A percentile compares a stretch with the other conserved stretches of the same genome.
phyloP scores from a whole-genome alignment of 2,888 invertebrate genomes.

The Pammene aurita region DNA sequence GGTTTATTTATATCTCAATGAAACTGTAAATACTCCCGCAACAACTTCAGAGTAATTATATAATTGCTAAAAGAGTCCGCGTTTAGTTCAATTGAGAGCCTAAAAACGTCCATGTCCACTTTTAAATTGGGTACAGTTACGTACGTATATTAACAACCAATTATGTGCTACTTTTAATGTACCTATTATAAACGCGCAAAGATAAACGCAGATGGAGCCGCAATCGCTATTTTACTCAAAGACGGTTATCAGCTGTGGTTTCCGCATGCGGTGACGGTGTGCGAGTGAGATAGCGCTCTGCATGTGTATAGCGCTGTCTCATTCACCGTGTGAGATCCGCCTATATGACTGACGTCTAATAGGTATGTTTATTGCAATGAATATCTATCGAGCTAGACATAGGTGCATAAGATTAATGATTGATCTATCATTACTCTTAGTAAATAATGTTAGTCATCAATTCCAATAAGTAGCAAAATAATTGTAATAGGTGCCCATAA shows the following conservation, averaged over 20 bases:
- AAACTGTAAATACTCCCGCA: not conserved
- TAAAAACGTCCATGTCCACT: not conserved
- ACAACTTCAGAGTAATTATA: not conserved
- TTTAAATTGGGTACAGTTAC: not conserved
- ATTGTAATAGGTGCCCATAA: not conserved
- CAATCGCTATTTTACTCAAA: too few species aligned
- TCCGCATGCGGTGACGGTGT: too few species aligned
- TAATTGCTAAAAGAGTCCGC: slow-evolving; percentile 7
- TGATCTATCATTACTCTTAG: not conserved
- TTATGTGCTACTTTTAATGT: too few species aligned
- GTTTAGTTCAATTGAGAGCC: not conserved
- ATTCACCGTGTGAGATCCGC: too few species aligned
- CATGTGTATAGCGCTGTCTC: too few species aligned
- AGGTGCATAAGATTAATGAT: not conserved
- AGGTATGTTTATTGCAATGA: too few species aligned
- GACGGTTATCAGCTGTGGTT: too few species aligned
- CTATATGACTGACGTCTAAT: too few species aligned
- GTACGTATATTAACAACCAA: too few species aligned
- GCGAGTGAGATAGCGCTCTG: too few species aligned
- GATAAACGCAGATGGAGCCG: too few species aligned
- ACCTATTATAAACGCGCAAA: too few species aligned
- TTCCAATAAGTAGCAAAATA: not conserved
- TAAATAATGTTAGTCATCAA: slow-evolving; percentile 6
- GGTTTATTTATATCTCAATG: not conserved
- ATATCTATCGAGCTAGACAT: not conserved